phyloP scores from a whole-genome alignment of 1,140 invertebrate genomes.

The Linepithema humile region DNA sequence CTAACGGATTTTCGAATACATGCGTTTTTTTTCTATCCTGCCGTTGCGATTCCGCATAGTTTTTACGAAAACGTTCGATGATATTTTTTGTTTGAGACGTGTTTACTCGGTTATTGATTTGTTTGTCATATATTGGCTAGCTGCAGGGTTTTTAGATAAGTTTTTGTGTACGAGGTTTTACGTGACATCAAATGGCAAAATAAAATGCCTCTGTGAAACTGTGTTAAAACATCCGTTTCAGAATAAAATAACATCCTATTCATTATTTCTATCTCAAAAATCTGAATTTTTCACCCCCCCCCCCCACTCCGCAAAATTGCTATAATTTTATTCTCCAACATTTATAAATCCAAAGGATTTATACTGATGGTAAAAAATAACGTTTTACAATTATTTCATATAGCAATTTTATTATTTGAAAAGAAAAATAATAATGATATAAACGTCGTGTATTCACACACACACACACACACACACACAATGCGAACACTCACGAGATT shows the following conservation, averaged over 20 bases:
- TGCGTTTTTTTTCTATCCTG: background rate
- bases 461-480: too few species aligned
- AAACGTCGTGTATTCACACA: too few species aligned
- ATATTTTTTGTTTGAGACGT: background rate
- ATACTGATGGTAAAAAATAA: background rate
- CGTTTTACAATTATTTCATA: background rate
- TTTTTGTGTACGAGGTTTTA: background rate
- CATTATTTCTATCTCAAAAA: slow-evolving; percentile 9
- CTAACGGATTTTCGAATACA: background rate
- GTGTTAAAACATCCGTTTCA: background rate
- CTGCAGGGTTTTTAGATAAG: background rate
- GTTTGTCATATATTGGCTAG: background rate
- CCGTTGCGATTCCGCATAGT: background rate
- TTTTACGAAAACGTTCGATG: background rate
- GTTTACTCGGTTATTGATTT: slow-evolving; percentile 11
- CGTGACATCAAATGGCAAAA: background rate
- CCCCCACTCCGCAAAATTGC: background rate
- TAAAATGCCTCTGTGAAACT: slow-evolving; percentile 1
- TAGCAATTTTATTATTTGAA: background rate
- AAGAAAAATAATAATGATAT: slow-evolving; percentile 2
- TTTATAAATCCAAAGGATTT: background rate
- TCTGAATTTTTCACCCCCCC: background rate
- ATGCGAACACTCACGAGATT: background rate
- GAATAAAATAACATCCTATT: background rate
- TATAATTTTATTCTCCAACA: background rate